These are phyloP conservation scores for Drosophila mayaguana DNA, from an alignment of 2,888 invertebrate species.

Conservation along the genomic window DNA sequence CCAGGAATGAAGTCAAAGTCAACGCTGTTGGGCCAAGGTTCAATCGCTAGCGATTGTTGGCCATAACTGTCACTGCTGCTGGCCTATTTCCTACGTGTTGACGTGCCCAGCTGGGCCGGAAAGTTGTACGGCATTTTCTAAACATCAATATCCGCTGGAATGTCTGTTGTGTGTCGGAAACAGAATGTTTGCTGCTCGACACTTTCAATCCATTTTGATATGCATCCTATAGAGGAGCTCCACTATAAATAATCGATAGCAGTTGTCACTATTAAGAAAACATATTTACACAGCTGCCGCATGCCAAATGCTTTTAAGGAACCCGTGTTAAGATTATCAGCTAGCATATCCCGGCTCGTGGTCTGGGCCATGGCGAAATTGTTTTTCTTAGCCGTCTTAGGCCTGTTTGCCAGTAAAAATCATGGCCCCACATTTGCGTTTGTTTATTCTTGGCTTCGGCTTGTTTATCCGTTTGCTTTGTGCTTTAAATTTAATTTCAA, in stretches of 20 bases:
- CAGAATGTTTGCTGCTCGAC: background rate
- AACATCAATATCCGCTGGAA: constrained; percentile 62
- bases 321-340: constrained; percentile 34
- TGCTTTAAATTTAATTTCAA: constrained; percentile 65
- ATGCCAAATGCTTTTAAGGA: background rate
- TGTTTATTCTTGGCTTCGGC: constrained; percentile 45
- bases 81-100: constrained; percentile 44
- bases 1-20: constrained; percentile 68
- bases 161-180: background rate
- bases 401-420: constrained; percentile 19
- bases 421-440: constrained; percentile 24
- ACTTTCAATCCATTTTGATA: background rate
- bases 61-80: constrained; percentile 11
- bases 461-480: constrained; percentile 49
- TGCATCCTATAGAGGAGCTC: no score
- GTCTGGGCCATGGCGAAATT: background rate
- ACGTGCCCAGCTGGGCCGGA: constrained; percentile 41
- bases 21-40: constrained; percentile 58
- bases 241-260: constrained; percentile 6
- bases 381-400: background rate
- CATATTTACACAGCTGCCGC: constrained; percentile 25
- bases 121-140: constrained; percentile 59
- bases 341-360: background rate
- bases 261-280: constrained; percentile 15
- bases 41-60: constrained; percentile 42